These are phyloP conservation scores for Tridacna gigas DNA, from an alignment of 2,888 invertebrate species.

Conservation along the genomic window DNA sequence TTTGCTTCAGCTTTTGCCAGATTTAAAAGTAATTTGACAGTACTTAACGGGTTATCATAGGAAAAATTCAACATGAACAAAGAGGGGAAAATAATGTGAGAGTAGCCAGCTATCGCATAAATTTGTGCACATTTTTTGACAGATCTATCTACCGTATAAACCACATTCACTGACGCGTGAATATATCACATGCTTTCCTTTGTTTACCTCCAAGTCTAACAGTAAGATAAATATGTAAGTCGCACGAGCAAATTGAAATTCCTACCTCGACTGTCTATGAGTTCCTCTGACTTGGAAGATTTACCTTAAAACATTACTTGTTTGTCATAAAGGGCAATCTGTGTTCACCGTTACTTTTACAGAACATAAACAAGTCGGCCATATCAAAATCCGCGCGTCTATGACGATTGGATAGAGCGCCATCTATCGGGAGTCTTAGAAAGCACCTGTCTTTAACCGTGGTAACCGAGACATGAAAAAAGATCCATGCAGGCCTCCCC, in stretches of 20 bases:
- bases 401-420: conserved; percentile 35
- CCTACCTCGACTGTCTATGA: too few species aligned
- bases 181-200: conserved; percentile 40
- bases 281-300: too few species aligned
- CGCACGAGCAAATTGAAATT: too few species aligned
- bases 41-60: too few species aligned
- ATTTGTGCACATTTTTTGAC: conserved; percentile 36
- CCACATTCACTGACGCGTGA: conserved; percentile 43
- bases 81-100: too few species aligned
- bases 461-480: too few species aligned
- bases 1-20: too few species aligned
- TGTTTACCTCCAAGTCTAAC: conserved; percentile 14
- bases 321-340: not conserved
- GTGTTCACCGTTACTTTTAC: not conserved
- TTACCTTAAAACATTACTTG: too few species aligned
- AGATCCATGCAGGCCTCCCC: too few species aligned
- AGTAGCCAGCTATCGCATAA: too few species aligned
- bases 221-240: not conserved
- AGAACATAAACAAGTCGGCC: conserved; percentile 38
- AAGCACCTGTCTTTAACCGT: conserved; percentile 34
- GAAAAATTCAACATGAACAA: too few species aligned
- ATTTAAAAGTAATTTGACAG: too few species aligned
- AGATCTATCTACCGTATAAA: conserved; percentile 3
- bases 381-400: conserved; percentile 52
- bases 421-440: conserved; percentile 53